Evolutionary conservation across 2,797 vertebrate genomes (phyloP).

Genomic region (Falco concolor): DNA sequence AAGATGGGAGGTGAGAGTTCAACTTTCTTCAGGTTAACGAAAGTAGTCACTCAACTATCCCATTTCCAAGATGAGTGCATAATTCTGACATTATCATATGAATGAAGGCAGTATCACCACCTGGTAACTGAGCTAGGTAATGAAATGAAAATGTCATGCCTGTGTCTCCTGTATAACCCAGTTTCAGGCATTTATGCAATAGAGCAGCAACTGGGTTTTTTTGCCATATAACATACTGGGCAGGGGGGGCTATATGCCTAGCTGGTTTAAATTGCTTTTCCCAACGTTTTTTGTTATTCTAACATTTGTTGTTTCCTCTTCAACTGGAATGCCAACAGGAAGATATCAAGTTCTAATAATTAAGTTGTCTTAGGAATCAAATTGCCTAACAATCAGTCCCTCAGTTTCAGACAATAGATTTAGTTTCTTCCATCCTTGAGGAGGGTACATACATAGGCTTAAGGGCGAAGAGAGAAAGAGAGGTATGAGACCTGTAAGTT

Average conservation of each 20-base stretch:
- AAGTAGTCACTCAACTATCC: neutral
- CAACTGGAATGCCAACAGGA: neutral
- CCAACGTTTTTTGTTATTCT: neutral
- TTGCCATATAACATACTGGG: neutral
- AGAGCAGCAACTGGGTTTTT: neutral
- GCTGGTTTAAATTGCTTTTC: neutral
- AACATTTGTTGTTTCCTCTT: neutral
- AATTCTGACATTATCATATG: conserved; percentile 32
- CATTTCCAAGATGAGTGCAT: neutral
- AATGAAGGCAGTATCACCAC: neutral
- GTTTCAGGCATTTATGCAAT: neutral
- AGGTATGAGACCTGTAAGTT: neutral
- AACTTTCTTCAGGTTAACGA: neutral
- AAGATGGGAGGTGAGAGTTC: neutral
- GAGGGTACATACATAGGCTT: neutral
- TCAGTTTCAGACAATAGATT: neutral
- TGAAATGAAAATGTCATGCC: neutral
- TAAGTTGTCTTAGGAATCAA: neutral
- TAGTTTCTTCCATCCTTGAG: neutral
- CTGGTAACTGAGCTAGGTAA: neutral
- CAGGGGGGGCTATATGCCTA: neutral
- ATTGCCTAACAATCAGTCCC: neutral
- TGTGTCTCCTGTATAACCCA: neutral
- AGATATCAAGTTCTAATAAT: conserved; percentile 24
- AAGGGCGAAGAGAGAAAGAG: neutral